A percentile compares a stretch with the other conserved stretches of the same genome.
Conservation (phyloP, 2,797 vertebrate species). For the Parauchenoglanis punctatus region DNA sequence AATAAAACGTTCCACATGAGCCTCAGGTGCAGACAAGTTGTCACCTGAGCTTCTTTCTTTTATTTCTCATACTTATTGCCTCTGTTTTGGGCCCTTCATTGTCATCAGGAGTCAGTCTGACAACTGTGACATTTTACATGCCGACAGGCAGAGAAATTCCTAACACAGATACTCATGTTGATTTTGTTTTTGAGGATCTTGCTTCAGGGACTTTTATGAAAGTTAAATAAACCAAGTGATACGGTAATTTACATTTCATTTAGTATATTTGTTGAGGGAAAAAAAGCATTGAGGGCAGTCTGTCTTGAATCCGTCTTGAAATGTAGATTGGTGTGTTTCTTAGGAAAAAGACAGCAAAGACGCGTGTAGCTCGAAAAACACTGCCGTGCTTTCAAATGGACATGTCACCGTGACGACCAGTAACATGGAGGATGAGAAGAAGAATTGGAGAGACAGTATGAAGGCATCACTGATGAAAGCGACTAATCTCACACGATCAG, state of each 20-base stretch:
- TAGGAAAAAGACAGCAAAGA: slow-evolving; percentile 52
- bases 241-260: background rate
- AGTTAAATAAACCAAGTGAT: background rate
- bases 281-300: background rate
- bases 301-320: slow-evolving; percentile 41
- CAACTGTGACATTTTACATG: slow-evolving; percentile 8
- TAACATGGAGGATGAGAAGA: slow-evolving; percentile 33
- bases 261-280: background rate
- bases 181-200: background rate
- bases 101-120: background rate
- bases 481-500: slow-evolving; percentile 55
- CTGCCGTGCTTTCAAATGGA: slow-evolving; percentile 19
- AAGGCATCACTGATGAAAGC: slow-evolving; percentile 26
- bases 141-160: slow-evolving; percentile 3
- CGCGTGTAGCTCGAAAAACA: slow-evolving; percentile 27
- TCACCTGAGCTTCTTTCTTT: slow-evolving; percentile 27
- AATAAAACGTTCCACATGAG: background rate
- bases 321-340: slow-evolving; percentile 54
- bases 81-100: background rate
- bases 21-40: slow-evolving; percentile 8
- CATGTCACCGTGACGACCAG: background rate
- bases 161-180: background rate
- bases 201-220: background rate
- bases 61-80: slow-evolving; percentile 1
- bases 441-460: slow-evolving; percentile 42